These are phyloP conservation scores for Drosophila ironensis DNA, from an alignment of 1,140 invertebrate species.

Conservation along the genomic window DNA sequence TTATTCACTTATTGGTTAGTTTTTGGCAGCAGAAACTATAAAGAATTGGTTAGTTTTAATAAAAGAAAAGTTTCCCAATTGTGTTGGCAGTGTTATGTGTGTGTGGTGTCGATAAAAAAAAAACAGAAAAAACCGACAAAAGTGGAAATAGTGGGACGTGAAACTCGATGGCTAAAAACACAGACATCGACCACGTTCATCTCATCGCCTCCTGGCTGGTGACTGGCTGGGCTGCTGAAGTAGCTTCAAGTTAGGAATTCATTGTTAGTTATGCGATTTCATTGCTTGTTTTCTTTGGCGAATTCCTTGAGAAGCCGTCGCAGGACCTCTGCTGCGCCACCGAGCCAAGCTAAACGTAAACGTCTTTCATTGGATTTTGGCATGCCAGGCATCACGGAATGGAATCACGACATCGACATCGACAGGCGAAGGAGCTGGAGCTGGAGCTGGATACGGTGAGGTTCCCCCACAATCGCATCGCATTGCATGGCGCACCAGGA, in stretches of 20 bases:
- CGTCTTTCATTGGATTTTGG: conserved; percentile 80
- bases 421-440: neutral
- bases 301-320: conserved; percentile 60
- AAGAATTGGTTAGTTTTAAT: neutral
- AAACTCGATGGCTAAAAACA: conserved; percentile 17
- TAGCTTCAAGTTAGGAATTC: conserved; percentile 78
- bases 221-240: conserved; percentile 67
- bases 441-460: neutral
- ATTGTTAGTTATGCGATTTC: conserved; percentile 81
- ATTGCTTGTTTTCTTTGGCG: conserved; percentile 78
- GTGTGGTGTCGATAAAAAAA: conserved; percentile 14
- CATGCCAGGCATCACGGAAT: conserved; percentile 71
- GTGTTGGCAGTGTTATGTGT: conserved; percentile 15
- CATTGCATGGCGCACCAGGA: conserved; percentile 66
- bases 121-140: neutral
- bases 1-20: too few species aligned
- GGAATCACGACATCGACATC: conserved; percentile 64
- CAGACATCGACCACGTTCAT: conserved; percentile 62
- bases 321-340: conserved; percentile 32
- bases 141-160: neutral
- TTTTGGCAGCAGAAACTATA: too few species aligned
- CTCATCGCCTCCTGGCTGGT: conserved; percentile 36
- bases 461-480: conserved; percentile 51
- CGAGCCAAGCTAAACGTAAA: conserved; percentile 74
- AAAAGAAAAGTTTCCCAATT: conserved; percentile 10